phyloP scores from a whole-genome alignment of 2,113 vertebrate species.

The Poecilia latipinna region DNA sequence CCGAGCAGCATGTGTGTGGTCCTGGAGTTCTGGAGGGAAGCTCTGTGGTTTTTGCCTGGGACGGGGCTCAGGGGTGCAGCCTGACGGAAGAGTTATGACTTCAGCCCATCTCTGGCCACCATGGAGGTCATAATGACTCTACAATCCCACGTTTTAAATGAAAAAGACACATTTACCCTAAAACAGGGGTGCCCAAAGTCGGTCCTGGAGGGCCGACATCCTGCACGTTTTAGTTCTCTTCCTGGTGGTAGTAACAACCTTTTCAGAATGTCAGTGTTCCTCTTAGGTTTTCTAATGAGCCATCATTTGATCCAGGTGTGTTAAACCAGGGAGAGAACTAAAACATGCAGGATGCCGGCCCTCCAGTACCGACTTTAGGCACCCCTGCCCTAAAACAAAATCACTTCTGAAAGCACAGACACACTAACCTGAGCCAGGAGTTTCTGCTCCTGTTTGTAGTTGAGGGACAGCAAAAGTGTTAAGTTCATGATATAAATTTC shows the following conservation, averaged over 20 bases:
- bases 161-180: constrained; percentile 27
- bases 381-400: constrained; percentile 25
- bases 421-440: constrained; percentile 50
- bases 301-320: too few species aligned
- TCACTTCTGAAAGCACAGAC: constrained; percentile 38
- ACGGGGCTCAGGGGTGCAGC: constrained; percentile 80
- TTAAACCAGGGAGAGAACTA: too few species aligned
- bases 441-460: constrained; percentile 1
- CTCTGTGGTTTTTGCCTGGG: constrained; percentile 60
- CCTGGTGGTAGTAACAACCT: too few species aligned
- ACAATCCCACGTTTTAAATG: constrained; percentile 36
- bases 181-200: constrained; percentile 1
- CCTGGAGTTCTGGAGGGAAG: constrained; percentile 33
- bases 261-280: too few species aligned
- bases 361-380: too few species aligned
- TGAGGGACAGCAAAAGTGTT: constrained; percentile 60
- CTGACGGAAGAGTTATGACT: constrained; percentile 78
- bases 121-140: constrained; percentile 70
- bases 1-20: constrained; percentile 13
- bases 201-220: too few species aligned
- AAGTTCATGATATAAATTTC: constrained; percentile 66
- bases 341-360: too few species aligned
- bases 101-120: constrained; percentile 64
- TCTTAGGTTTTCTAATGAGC: too few species aligned
- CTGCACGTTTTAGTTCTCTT: too few species aligned